Conservation (phyloP, 2,113 vertebrate genomes). For the Onychostruthus taczanowskii region DNA sequence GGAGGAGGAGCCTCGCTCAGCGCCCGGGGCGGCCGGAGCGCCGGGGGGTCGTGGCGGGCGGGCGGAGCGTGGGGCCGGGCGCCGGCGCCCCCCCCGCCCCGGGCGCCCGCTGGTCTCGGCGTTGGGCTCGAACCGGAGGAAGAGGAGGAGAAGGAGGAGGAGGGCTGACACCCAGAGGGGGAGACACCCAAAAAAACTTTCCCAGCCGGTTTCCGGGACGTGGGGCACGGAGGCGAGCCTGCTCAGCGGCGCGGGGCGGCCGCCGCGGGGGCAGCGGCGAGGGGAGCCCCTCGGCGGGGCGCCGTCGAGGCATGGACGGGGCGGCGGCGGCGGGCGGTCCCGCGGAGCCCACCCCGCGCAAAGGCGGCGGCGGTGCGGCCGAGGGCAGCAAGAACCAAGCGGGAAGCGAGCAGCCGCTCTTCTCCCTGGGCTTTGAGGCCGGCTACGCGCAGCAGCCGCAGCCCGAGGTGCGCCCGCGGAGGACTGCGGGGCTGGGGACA, state of each 20-base stretch:
- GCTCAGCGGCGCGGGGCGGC: conserved; percentile 56
- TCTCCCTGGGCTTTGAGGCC: conserved; percentile 34
- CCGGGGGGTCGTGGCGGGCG: neutral
- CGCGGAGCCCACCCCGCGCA: conserved; percentile 40
- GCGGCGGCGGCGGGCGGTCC: neutral
- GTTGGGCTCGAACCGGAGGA: no score
- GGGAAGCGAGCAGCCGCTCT: conserved; percentile 44
- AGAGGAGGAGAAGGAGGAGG: no score
- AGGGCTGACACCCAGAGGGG: no score
- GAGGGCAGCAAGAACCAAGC: neutral
- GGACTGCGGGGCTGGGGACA: neutral
- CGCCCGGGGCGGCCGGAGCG: neutral
- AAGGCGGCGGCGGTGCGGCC: conserved; percentile 49
- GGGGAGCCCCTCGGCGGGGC: neutral
- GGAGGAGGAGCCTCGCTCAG: neutral
- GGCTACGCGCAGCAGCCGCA: conserved; percentile 63
- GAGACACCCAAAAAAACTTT: no score
- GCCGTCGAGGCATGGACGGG: neutral
- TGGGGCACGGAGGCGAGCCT: no score
- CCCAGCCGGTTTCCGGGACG: no score
- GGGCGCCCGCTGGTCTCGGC: no score
- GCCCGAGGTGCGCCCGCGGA: conserved; percentile 70
- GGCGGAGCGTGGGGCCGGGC: neutral
- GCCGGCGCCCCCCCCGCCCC: neutral
- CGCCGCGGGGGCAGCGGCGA: neutral